These are phyloP conservation scores for Berghia stephanieae DNA, from an alignment of 1,140 invertebrate species.

Conservation along the genomic window DNA sequence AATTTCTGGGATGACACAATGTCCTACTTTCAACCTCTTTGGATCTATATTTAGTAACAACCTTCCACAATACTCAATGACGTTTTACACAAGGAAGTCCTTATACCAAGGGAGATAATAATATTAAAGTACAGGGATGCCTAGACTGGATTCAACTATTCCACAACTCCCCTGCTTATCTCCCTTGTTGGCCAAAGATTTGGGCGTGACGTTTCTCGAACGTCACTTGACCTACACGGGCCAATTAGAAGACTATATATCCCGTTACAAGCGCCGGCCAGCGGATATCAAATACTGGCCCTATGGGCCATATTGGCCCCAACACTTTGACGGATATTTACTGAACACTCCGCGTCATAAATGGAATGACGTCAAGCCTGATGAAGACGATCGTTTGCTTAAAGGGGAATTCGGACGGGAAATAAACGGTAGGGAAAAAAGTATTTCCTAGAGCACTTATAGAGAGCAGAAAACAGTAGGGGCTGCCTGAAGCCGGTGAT, in stretches of 20 bases:
- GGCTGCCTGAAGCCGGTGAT: background rate
- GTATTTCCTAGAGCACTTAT: too few species aligned
- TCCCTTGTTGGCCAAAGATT: background rate
- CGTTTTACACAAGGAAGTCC: too few species aligned
- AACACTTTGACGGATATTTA: conserved; percentile 45
- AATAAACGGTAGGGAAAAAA: background rate
- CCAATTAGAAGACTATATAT: conserved; percentile 59
- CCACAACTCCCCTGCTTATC: background rate
- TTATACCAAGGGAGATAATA: too few species aligned
- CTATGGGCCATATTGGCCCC: conserved; percentile 63
- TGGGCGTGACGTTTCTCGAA: conserved; percentile 8
- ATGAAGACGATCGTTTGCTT: conserved; percentile 37
- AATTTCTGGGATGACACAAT: too few species aligned
- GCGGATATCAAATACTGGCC: conserved; percentile 64
- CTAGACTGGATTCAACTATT: too few species aligned
- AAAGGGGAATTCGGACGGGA: background rate
- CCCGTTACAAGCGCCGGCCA: conserved; percentile 54
- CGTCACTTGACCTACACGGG: conserved; percentile 46
- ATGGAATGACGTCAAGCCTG: conserved; percentile 32
- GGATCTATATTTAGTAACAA: too few species aligned
- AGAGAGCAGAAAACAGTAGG: too few species aligned
- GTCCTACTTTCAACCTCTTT: too few species aligned
- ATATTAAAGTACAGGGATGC: too few species aligned
- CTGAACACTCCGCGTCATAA: conserved; percentile 52
- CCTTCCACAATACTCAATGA: too few species aligned